Evolutionary conservation across 2,888 invertebrate species (phyloP).

Genomic region (Idaea biselata): DNA sequence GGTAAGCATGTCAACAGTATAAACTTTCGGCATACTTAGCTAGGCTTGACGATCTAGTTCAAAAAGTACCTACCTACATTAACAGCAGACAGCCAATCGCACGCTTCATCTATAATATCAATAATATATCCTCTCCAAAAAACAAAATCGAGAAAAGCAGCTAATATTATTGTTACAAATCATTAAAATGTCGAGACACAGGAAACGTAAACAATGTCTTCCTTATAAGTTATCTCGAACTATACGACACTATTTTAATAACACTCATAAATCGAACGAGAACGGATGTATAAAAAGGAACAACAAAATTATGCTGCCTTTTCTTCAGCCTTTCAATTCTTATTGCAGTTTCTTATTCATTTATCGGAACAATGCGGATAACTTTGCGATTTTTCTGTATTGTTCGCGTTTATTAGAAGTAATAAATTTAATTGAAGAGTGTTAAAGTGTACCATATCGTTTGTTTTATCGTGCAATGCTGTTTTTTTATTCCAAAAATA

Average conservation of each 20-base stretch:
- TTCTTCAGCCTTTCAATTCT: not conserved
- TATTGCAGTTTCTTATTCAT: not conserved
- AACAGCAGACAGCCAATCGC: not conserved
- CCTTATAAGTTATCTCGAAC: not conserved
- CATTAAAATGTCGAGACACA: not conserved
- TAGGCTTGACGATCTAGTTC: too few species aligned
- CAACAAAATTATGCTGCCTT: not conserved
- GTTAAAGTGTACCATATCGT: too few species aligned
- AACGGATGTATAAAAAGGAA: not conserved
- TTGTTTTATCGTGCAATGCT: too few species aligned
- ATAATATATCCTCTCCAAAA: not conserved
- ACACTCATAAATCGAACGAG: conserved; percentile 1
- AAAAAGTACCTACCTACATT: too few species aligned
- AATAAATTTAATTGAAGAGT: too few species aligned
- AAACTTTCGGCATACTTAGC: too few species aligned
- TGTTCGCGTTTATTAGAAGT: too few species aligned
- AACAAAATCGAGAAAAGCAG: not conserved
- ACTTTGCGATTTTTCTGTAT: not conserved
- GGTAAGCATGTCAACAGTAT: too few species aligned
- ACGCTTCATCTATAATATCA: not conserved
- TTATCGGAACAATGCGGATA: not conserved
- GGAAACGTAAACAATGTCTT: not conserved
- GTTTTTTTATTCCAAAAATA: too few species aligned
- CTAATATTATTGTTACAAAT: not conserved
- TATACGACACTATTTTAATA: not conserved